Conservation (phyloP, 2,797 vertebrate species). For the Psittacula derbiana region DNA sequence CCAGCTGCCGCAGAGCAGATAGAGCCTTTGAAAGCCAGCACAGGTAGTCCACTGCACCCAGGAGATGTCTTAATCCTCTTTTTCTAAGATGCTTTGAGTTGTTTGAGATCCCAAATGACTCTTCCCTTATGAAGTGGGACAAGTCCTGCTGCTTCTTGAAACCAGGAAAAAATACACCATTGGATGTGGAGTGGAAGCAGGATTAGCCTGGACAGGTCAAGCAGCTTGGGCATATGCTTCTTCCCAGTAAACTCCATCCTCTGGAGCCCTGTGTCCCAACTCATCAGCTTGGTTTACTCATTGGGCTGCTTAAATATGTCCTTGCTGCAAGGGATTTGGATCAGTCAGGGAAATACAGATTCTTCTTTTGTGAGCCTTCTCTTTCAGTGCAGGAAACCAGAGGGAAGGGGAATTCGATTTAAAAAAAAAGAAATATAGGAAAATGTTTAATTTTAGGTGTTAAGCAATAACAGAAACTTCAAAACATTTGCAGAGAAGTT, state of each 20-base stretch:
- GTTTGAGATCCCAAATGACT: neutral
- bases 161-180: neutral
- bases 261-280: neutral
- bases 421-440: neutral
- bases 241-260: neutral
- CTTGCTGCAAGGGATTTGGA: neutral
- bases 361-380: neutral
- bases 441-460: constrained; percentile 27
- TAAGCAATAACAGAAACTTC: constrained; percentile 20
- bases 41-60: neutral
- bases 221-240: neutral
- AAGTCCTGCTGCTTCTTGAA: neutral
- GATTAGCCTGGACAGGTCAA: neutral
- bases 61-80: neutral
- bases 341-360: neutral
- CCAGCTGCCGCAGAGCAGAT: neutral
- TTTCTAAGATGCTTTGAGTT: neutral
- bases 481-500: neutral
- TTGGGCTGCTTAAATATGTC: neutral
- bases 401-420: neutral
- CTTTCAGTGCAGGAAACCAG: neutral
- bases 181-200: neutral
- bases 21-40: neutral
- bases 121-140: neutral
- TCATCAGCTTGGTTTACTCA: neutral